phyloP scores from a whole-genome alignment of 2,888 invertebrate genomes.

The Metalampra italica region DNA sequence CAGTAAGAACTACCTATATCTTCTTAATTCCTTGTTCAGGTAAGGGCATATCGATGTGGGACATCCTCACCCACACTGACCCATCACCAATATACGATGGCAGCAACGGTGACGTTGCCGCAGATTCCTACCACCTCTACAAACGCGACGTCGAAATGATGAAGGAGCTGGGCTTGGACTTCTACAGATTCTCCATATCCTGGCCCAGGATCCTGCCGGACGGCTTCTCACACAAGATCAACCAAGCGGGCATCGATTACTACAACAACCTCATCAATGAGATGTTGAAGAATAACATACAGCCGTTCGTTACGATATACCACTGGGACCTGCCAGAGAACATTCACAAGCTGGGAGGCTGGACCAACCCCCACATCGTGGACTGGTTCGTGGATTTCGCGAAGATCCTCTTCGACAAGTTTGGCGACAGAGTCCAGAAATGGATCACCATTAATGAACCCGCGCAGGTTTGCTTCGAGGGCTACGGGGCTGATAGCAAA shows the following conservation, averaged over 20 bases:
- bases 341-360: slow-evolving; percentile 79
- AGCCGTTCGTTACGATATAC: slow-evolving; percentile 79
- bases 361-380: slow-evolving; percentile 73
- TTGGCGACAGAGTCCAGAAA: slow-evolving; percentile 66
- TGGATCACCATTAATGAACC: slow-evolving; percentile 82
- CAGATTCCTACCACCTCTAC: slow-evolving; percentile 82
- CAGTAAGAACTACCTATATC: no score
- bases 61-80: slow-evolving; percentile 42
- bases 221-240: slow-evolving; percentile 72
- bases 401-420: slow-evolving; percentile 62
- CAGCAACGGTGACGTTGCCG: slow-evolving; percentile 77
- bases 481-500: slow-evolving; percentile 44
- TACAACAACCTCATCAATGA: slow-evolving; percentile 81
- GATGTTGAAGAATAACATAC: slow-evolving; percentile 73
- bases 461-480: slow-evolving; percentile 49
- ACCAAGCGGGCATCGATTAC: slow-evolving; percentile 78
- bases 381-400: slow-evolving; percentile 79
- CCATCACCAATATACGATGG: slow-evolving; percentile 41
- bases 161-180: slow-evolving; percentile 62
- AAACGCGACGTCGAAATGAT: slow-evolving; percentile 69
- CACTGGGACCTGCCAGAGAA: slow-evolving; percentile 80
- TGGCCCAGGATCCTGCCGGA: slow-evolving; percentile 83
- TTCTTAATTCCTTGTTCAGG: slow-evolving; percentile 45
- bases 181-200: slow-evolving; percentile 79
- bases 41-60: slow-evolving; percentile 80